Evolutionary conservation across 1,140 invertebrate genomes (phyloP).

Genomic region (Chrysomallon squamiferum): DNA sequence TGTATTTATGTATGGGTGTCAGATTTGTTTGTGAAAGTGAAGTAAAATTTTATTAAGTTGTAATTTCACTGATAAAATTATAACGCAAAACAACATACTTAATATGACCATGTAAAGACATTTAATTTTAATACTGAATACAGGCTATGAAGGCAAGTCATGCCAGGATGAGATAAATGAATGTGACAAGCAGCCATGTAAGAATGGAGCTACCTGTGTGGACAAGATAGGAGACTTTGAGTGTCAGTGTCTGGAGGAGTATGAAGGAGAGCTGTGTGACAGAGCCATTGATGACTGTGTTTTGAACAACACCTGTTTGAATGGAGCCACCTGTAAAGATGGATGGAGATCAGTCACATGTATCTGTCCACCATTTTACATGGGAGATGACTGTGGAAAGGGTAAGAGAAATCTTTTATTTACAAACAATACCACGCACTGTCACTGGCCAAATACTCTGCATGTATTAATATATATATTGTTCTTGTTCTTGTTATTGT

Average conservation of each 20-base stretch:
- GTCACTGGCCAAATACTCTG: no score
- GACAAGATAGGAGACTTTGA: slow-evolving; percentile 21
- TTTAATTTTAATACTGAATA: no score
- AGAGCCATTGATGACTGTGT: slow-evolving; percentile 82
- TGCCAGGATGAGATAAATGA: slow-evolving; percentile 46
- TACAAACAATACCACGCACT: no score
- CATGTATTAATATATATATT: not conserved
- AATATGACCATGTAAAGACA: no score
- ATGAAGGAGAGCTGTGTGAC: slow-evolving; percentile 58
- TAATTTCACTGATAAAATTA: no score
- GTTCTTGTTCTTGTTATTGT: not conserved
- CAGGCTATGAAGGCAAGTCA: slow-evolving; percentile 49
- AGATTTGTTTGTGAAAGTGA: no score
- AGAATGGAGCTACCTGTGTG: slow-evolving; percentile 46
- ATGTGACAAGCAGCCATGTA: slow-evolving; percentile 42
- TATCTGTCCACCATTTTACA: slow-evolving; percentile 76
- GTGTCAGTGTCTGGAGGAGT: slow-evolving; percentile 30
- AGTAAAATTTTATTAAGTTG: no score
- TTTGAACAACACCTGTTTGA: slow-evolving; percentile 59
- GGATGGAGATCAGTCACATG: slow-evolving; percentile 92
- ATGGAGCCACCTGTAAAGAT: slow-evolving; percentile 89
- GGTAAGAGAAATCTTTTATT: slow-evolving; percentile 21
- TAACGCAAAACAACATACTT: no score
- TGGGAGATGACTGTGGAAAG: slow-evolving; percentile 79
- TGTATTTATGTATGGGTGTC: no score